Evolutionary conservation across 1,140 invertebrate species (phyloP).

Genomic region (Cryptotermes secundus): DNA sequence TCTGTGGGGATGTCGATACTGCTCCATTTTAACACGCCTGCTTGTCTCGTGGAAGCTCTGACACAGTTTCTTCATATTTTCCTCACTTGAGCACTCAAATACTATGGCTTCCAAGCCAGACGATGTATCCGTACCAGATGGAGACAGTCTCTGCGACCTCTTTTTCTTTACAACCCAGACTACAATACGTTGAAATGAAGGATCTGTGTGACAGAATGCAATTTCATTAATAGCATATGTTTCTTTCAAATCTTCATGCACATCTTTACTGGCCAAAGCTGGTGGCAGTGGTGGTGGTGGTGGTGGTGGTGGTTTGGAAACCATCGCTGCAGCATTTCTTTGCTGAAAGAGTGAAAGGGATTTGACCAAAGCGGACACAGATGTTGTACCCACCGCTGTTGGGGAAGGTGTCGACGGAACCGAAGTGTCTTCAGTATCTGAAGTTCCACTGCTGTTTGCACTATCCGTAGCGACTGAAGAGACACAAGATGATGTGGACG

Average conservation of each 20-base stretch:
- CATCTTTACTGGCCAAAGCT: not conserved
- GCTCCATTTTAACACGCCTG: conserved; percentile 34
- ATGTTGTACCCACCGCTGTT: conserved; percentile 19
- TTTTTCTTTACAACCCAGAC: conserved; percentile 45
- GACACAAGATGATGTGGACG: conserved; percentile 6
- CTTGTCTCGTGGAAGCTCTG: conserved; percentile 44
- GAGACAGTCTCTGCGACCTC: not conserved
- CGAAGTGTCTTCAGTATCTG: conserved; percentile 45
- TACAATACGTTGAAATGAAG: conserved; percentile 44
- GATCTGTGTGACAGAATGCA: conserved; percentile 46
- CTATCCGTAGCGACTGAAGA: conserved; percentile 43
- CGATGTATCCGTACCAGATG: conserved; percentile 15
- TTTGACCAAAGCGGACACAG: not conserved
- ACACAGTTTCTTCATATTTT: conserved; percentile 43
- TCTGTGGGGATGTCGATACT: conserved; percentile 27
- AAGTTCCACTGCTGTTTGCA: conserved; percentile 46
- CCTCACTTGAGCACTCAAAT: conserved; percentile 45
- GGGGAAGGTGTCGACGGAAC: conserved; percentile 31
- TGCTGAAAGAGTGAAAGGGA: not conserved
- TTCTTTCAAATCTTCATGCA: conserved; percentile 30
- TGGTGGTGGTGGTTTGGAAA: not conserved
- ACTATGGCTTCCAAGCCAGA: conserved; percentile 43
- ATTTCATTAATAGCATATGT: conserved; percentile 38
- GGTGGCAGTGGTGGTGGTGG: not conserved
- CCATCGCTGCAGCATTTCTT: not conserved